Conservation (phyloP, 92 coral and sea anemone species). For the Diadumene lineata region DNA sequence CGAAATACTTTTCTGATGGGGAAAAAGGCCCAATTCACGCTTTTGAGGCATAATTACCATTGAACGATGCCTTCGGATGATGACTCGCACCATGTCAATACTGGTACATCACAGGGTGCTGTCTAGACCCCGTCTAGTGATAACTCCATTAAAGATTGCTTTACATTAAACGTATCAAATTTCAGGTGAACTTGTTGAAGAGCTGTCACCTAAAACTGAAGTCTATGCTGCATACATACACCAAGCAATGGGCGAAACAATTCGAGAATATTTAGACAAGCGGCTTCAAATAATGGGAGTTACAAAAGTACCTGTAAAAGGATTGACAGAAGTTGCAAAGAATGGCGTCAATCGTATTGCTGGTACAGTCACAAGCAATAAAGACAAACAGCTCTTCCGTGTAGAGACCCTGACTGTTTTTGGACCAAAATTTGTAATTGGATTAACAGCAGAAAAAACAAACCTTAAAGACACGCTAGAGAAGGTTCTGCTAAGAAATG, state of each 20-base stretch:
- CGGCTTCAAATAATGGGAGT: slow-evolving; percentile 4
- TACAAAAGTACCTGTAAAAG: slow-evolving; percentile 20
- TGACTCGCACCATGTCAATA: no score
- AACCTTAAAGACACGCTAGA: slow-evolving; percentile 22
- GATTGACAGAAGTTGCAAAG: slow-evolving; percentile 36
- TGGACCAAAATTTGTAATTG: slow-evolving; percentile 14
- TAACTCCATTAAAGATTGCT: no score
- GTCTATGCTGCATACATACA: neutral
- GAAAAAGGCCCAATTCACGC: no score
- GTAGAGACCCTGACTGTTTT: slow-evolving; percentile 16
- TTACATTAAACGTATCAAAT: neutral
- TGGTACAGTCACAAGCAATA: slow-evolving; percentile 25
- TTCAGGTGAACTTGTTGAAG: neutral
- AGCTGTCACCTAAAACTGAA: neutral
- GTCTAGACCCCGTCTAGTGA: no score
- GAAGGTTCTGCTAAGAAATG: slow-evolving; percentile 8
- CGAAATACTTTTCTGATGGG: no score
- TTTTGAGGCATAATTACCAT: no score
- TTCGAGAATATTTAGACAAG: slow-evolving; percentile 8
- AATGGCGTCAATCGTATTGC: slow-evolving; percentile 18
- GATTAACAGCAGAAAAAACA: slow-evolving; percentile 27
- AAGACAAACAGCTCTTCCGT: slow-evolving; percentile 12
- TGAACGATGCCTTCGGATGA: no score
- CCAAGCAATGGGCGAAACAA: neutral
- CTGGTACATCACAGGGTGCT: no score